Evolutionary conservation across 2,113 vertebrate genomes (phyloP).

Genomic region (Toxotes jaculatrix): DNA sequence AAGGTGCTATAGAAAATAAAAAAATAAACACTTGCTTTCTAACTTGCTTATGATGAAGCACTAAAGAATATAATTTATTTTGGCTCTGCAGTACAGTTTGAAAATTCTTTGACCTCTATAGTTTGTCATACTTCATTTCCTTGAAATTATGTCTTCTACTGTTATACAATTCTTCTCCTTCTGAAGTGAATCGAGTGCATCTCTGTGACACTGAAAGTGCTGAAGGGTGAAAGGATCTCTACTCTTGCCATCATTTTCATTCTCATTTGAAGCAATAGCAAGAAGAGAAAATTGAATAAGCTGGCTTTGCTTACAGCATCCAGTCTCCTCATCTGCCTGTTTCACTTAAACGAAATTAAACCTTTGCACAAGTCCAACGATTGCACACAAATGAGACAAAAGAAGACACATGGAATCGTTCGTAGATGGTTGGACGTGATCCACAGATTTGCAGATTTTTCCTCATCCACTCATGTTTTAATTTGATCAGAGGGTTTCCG

Average conservation of each 20-base stretch:
- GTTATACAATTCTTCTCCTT: not conserved
- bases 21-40: no score
- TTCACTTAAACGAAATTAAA: conserved; percentile 23
- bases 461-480: conserved; percentile 63
- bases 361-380: conserved; percentile 9
- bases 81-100: not conserved
- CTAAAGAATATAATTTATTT: not conserved
- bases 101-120: no score
- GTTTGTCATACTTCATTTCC: not conserved
- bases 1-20: no score
- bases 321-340: not conserved
- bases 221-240: not conserved
- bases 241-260: not conserved
- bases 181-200: not conserved
- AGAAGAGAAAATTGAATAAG: not conserved
- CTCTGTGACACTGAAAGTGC: not conserved
- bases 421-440: conserved; percentile 32
- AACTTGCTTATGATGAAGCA: not conserved
- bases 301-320: not conserved
- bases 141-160: not conserved
- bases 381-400: conserved; percentile 18
- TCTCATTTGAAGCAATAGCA: not conserved
- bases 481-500: conserved; percentile 73
- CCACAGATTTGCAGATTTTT: conserved; percentile 45
- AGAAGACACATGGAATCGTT: not conserved